A percentile compares a stretch with the other conserved stretches of the same genome.
Conservation (phyloP, 2,888 invertebrate genomes). For the Cantharis lateralis region DNA sequence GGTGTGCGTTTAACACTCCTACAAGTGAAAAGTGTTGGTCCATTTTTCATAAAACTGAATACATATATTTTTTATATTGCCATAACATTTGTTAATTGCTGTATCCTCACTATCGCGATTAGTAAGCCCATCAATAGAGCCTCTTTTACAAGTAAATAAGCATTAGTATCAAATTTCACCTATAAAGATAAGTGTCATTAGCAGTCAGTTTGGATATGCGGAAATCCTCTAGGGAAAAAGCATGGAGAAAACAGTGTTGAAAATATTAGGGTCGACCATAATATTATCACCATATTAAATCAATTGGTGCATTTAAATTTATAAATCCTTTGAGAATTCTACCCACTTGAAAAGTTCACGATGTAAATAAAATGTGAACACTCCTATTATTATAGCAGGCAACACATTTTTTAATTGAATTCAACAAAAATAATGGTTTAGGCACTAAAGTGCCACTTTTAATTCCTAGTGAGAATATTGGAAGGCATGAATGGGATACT, state of each 20-base stretch:
- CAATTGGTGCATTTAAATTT: constrained; percentile 13
- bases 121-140: not conserved
- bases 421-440: too few relatives aligned
- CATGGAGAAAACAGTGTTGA: not conserved
- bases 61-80: too few relatives aligned
- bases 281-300: constrained; percentile 9
- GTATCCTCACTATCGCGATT: not conserved
- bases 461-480: too few relatives aligned
- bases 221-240: constrained; percentile 14
- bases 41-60: too few relatives aligned
- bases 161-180: constrained; percentile 20
- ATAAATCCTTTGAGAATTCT: constrained; percentile 10
- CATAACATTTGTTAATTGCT: not conserved
- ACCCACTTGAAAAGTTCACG: constrained; percentile 8
- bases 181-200: constrained; percentile 24
- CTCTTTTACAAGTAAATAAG: not conserved
- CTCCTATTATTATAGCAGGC: too few relatives aligned
- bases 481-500: too few relatives aligned
- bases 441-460: too few relatives aligned
- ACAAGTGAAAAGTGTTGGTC: too few relatives aligned
- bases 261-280: constrained; percentile 15
- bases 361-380: not conserved
- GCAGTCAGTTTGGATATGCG: constrained; percentile 11
- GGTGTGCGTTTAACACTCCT: too few relatives aligned
- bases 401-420: too few relatives aligned